Evolutionary conservation across 2,797 vertebrate species (phyloP).

Genomic region (Siniperca undulata): DNA sequence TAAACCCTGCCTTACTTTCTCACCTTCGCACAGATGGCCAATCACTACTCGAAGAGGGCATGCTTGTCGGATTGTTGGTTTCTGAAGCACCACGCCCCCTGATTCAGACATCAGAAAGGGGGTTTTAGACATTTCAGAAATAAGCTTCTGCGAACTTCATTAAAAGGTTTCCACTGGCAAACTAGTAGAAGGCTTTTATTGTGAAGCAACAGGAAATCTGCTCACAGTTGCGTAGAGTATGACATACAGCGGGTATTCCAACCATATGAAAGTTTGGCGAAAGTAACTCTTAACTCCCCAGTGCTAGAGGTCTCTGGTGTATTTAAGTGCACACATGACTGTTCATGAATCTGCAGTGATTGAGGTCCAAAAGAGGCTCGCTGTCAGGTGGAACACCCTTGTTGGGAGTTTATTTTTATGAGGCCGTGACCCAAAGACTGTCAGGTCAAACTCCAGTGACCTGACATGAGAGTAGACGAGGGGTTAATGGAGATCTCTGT

Average conservation of each 20-base stretch:
- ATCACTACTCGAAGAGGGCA: neutral
- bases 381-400: constrained; percentile 49
- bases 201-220: neutral
- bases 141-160: neutral
- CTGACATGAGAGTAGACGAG: constrained; percentile 46
- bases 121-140: neutral
- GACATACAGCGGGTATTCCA: neutral
- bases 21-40: neutral
- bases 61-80: neutral
- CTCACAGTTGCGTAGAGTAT: neutral
- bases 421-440: constrained; percentile 43
- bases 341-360: constrained; percentile 2
- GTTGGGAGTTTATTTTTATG: constrained; percentile 57
- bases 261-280: neutral
- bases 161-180: neutral
- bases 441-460: constrained; percentile 49
- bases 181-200: neutral
- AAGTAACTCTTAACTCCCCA: neutral
- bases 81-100: neutral
- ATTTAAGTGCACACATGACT: neutral
- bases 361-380: constrained; percentile 15
- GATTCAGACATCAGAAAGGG: neutral
- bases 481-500: constrained; percentile 50
- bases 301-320: neutral
- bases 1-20: neutral